These are phyloP conservation scores for Hypsibius dujardini DNA, from an alignment of 1,140 invertebrate species.

Conservation along the genomic window DNA sequence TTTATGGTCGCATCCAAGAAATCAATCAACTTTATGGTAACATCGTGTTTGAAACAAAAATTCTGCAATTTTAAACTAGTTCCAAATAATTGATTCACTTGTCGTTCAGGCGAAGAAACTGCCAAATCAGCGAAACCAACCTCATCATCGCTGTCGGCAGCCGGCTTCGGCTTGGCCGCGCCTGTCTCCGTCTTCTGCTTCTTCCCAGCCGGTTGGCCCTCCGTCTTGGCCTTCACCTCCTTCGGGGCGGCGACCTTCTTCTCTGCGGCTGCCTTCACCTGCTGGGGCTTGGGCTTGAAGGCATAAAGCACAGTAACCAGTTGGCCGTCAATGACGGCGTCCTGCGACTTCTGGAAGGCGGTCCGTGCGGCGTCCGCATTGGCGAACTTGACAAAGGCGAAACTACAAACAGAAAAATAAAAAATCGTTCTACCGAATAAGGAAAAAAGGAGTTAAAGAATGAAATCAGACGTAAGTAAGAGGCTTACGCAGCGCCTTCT, in stretches of 20 bases:
- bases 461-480: too few relatives aligned
- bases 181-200: slow-evolving; percentile 12
- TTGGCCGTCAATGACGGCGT: background rate
- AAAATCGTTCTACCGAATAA: too few relatives aligned
- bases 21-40: too few relatives aligned
- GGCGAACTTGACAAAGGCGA: slow-evolving; percentile 7
- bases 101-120: too few relatives aligned
- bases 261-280: background rate
- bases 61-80: too few relatives aligned
- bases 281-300: background rate
- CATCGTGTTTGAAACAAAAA: too few relatives aligned
- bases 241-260: background rate
- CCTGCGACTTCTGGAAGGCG: background rate
- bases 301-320: background rate
- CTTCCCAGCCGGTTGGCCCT: background rate
- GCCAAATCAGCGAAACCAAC: slow-evolving; percentile 8
- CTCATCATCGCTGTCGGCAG: background rate
- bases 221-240: background rate
- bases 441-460: slow-evolving; percentile 4
- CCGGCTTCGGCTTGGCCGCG: background rate
- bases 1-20: too few relatives aligned
- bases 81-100: too few relatives aligned
- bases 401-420: background rate
- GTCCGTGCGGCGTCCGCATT: background rate
- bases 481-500: too few relatives aligned